phyloP scores from a whole-genome alignment of 35 echinoderm and acorn worm genomes.

The Ophiothrix spiculata region DNA sequence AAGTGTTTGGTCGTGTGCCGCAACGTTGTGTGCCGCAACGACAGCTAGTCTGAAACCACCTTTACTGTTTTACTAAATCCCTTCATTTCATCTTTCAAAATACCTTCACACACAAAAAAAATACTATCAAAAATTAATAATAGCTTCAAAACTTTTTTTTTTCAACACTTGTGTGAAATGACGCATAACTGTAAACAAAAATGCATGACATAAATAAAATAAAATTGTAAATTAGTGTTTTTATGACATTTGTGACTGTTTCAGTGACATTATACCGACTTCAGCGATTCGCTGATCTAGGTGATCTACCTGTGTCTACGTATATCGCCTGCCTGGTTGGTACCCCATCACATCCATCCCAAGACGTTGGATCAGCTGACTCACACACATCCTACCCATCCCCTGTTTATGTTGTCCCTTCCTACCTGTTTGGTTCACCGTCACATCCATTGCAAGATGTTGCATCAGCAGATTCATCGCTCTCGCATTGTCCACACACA shows the following conservation, averaged over 20 bases:
- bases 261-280: background rate
- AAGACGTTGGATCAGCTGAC: background rate
- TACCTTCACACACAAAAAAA: no score
- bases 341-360: background rate
- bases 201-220: no score
- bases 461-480: conserved; percentile 44
- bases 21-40: no score
- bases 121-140: no score
- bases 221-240: background rate
- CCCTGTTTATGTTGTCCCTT: background rate
- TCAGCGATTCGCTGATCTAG: background rate
- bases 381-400: background rate
- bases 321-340: no score
- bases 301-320: background rate
- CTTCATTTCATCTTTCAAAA: no score
- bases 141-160: no score
- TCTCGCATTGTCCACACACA: conserved; percentile 78
- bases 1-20: no score
- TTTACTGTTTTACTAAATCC: no score
- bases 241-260: background rate
- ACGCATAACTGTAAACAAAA: no score
- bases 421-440: conserved; percentile 71
- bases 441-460: conserved; percentile 81
- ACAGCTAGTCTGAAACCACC: no score
- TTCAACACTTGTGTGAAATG: no score